These are phyloP conservation scores for Cephonodes hylas DNA, from an alignment of 2,888 invertebrate species.

Conservation along the genomic window DNA sequence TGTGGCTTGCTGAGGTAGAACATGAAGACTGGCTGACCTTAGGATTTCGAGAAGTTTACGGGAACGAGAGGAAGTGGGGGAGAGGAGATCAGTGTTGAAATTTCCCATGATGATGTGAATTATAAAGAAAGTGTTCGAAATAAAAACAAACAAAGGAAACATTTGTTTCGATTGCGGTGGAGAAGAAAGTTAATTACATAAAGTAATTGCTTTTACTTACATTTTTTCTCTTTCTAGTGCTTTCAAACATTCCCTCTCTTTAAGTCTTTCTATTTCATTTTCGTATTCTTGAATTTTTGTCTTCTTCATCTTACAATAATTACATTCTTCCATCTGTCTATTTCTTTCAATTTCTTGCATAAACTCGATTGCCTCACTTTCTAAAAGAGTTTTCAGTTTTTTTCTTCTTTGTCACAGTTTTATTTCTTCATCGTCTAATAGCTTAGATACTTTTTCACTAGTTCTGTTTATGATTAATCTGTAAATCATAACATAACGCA, in stretches of 20 bases:
- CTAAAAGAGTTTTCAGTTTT: conserved; percentile 48
- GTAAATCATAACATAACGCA: conserved; percentile 20
- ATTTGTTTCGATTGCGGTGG: no score
- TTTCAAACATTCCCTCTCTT: conserved; percentile 58
- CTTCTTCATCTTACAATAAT: conserved; percentile 53
- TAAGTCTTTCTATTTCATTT: conserved; percentile 59
- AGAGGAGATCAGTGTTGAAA: no score
- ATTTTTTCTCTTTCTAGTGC: conserved; percentile 70
- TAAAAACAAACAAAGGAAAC: no score
- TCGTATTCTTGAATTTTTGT: conserved; percentile 42
- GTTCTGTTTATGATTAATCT: conserved; percentile 64
- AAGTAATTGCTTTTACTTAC: conserved; percentile 38
- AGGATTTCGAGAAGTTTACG: no score
- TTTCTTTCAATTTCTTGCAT: conserved; percentile 49
- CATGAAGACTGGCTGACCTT: no score
- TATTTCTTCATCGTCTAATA: conserved; percentile 57
- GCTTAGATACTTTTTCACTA: conserved; percentile 55
- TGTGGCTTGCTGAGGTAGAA: no score
- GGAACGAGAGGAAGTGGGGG: no score
- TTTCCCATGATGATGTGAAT: no score
- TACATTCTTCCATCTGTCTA: conserved; percentile 50
- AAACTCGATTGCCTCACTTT: conserved; percentile 52
- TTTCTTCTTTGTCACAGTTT: conserved; percentile 67
- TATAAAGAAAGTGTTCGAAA: no score
- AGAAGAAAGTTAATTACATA: no score